Percentiles rank a stretch among this genome's conserved stretches.
These are phyloP conservation scores for Heliothis peltigera DNA, from an alignment of 2,888 invertebrate genomes.

Conservation along the genomic window DNA sequence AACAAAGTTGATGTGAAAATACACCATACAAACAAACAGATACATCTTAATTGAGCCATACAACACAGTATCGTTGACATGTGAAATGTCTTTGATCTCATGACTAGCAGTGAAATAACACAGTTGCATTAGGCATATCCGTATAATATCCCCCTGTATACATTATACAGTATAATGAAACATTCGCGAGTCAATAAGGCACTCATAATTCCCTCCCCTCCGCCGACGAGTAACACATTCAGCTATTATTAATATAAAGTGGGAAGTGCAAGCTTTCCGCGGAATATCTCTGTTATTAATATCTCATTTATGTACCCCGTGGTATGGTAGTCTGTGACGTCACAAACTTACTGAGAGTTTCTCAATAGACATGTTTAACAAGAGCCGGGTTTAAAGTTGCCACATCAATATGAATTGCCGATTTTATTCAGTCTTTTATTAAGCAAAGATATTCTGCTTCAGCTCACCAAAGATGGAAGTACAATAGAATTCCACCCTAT, in stretches of 20 bases:
- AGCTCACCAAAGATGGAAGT: no score
- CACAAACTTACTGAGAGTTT: background rate
- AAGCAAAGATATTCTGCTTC: background rate
- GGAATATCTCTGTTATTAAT: constrained; percentile 25
- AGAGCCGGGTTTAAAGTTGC: background rate
- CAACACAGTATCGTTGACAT: background rate
- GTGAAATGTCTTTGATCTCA: background rate
- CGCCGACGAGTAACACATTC: constrained; percentile 11
- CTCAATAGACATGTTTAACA: background rate
- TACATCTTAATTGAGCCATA: no score
- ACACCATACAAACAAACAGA: no score
- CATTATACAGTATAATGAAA: constrained; percentile 3
- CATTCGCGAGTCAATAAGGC: constrained; percentile 9
- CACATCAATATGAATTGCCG: background rate
- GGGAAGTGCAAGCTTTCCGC: background rate
- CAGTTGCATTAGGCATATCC: background rate
- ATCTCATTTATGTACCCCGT: constrained; percentile 12
- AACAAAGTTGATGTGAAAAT: no score
- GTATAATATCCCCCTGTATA: background rate
- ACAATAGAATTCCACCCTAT: no score
- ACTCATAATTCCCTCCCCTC: background rate
- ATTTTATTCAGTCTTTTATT: background rate
- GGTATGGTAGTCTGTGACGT: background rate
- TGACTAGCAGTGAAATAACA: background rate
- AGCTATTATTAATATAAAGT: constrained; percentile 2